phyloP scores from a whole-genome alignment of 2,113 vertebrate genomes.

The Numenius arquata region DNA sequence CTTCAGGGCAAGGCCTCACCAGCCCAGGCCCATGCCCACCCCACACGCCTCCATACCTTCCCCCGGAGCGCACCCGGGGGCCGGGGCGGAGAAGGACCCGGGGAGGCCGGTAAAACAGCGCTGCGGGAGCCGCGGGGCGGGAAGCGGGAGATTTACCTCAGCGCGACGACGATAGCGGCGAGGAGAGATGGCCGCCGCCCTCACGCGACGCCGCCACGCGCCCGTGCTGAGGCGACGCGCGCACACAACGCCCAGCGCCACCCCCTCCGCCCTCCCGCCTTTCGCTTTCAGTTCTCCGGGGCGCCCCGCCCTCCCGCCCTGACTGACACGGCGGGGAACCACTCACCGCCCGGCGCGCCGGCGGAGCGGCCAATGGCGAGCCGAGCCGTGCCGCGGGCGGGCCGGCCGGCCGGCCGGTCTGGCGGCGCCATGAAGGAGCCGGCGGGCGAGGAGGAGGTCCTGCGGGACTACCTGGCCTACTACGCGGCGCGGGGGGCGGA shows the following conservation, averaged over 20 bases:
- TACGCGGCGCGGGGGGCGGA: neutral
- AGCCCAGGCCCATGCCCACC: rapidly evolving
- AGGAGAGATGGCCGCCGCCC: neutral
- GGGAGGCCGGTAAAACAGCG: rapidly evolving
- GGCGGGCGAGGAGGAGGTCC: neutral
- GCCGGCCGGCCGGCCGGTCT: neutral
- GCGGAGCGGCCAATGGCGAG: neutral
- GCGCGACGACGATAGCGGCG: neutral
- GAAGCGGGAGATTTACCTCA: neutral
- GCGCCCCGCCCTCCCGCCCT: neutral
- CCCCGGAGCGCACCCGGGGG: neutral
- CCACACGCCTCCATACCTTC: neutral
- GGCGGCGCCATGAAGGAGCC: neutral
- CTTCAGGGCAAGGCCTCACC: rapidly evolving
- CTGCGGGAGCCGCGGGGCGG: no score
- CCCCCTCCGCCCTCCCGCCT: neutral
- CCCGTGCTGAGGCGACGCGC: neutral
- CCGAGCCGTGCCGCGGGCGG: no score
- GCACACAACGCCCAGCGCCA: neutral
- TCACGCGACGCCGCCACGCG: neutral
- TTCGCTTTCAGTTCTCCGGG: neutral
- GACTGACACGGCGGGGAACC: neutral
- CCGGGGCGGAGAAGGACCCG: rapidly evolving
- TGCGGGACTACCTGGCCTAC: constrained; percentile 15
- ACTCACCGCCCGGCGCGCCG: neutral